Percentiles rank a stretch among this genome's conserved stretches.
phyloP scores from a whole-genome alignment of 2,888 invertebrate species.

The Drosophila nr. fundita region DNA sequence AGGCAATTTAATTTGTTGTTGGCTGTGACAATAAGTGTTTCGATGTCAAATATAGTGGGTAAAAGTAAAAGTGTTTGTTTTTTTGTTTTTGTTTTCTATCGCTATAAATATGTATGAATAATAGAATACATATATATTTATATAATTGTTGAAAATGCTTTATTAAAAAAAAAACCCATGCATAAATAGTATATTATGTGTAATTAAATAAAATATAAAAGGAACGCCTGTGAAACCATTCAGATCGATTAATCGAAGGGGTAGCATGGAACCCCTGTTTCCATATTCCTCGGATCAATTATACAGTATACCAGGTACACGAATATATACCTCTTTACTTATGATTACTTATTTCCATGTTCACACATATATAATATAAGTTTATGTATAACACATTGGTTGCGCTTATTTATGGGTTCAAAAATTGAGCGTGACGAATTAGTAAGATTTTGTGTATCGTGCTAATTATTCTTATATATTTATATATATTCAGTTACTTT shows the following conservation, averaged over 20 bases:
- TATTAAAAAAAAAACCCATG: conserved; percentile 18
- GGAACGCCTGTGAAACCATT: conserved; percentile 86
- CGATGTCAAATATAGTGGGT: conserved; percentile 2
- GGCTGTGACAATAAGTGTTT: background rate
- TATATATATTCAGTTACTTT: conserved; percentile 8
- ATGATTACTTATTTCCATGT: conserved; percentile 31
- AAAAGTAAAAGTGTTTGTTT: conserved; percentile 6
- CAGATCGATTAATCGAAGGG: conserved; percentile 85
- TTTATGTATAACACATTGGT: conserved; percentile 45
- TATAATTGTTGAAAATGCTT: conserved; percentile 15
- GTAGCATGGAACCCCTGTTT: conserved; percentile 85
- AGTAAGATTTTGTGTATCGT: conserved; percentile 18
- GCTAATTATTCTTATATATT: conserved; percentile 3
- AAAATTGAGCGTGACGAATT: conserved; percentile 31
- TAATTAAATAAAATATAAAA: conserved; percentile 59
- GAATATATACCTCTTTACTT: conserved; percentile 45
- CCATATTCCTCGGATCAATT: conserved; percentile 85
- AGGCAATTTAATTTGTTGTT: background rate
- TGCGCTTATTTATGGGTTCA: conserved; percentile 46
- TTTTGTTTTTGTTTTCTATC: background rate
- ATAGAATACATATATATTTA: conserved; percentile 24
- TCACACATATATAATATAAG: conserved; percentile 21
- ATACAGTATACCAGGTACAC: conserved; percentile 86
- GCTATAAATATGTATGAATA: conserved; percentile 14
- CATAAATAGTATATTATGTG: conserved; percentile 48